Conservation (phyloP, 2,113 vertebrate species). For the Pygoscelis antarcticus region DNA sequence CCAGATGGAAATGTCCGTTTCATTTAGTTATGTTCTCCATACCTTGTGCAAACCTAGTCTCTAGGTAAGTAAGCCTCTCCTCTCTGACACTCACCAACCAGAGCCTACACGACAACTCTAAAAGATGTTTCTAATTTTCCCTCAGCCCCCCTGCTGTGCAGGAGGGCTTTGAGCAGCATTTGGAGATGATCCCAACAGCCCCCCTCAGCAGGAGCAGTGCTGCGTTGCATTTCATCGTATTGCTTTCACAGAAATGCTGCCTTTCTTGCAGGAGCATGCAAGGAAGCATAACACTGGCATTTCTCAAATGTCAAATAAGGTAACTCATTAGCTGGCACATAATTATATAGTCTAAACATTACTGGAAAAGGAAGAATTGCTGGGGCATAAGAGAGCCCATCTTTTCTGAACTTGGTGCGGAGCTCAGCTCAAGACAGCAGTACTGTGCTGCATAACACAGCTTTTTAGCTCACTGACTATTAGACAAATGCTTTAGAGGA, state of each 20-base stretch:
- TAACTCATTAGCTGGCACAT: neutral
- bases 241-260: neutral
- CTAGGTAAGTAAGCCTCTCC: neutral
- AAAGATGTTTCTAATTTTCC: neutral
- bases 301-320: constrained; percentile 34
- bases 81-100: neutral
- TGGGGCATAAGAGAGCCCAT: neutral
- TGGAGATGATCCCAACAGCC: neutral
- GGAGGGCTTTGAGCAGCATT: neutral
- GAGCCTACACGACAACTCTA: neutral
- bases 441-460: neutral
- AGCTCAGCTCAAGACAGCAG: neutral
- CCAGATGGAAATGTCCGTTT: neutral
- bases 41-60: neutral
- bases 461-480: neutral
- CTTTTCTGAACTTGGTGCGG: neutral
- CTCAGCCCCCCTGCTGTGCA: neutral
- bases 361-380: neutral
- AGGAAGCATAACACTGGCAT: neutral
- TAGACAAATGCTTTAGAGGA: neutral
- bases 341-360: neutral
- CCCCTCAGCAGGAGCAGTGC: neutral
- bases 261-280: neutral
- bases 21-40: neutral
- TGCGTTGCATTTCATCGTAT: neutral